Conservation (phyloP, 2,888 invertebrate species). For the Petrophora chlorosata region DNA sequence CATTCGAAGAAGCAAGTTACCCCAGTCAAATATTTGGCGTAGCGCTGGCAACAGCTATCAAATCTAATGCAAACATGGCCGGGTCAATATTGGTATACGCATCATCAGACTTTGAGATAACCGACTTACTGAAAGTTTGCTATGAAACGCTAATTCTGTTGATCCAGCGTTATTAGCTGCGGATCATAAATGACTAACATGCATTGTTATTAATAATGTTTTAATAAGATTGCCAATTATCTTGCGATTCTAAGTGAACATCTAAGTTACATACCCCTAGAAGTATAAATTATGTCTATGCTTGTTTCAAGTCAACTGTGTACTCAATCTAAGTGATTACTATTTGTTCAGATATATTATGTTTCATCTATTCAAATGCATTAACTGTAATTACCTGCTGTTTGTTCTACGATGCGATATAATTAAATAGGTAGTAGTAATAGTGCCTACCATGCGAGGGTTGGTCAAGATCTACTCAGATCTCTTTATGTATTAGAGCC, state of each 20-base stretch:
- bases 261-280: too few relatives aligned
- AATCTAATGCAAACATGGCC: conserved; percentile 6
- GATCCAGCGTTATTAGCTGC: too few relatives aligned
- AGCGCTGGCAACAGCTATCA: conserved; percentile 7
- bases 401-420: conserved; percentile 11
- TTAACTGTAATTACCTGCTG: not conserved
- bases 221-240: too few relatives aligned
- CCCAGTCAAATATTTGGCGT: conserved; percentile 7
- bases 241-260: too few relatives aligned
- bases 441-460: conserved; percentile 13
- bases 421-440: not conserved
- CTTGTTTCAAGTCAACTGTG: too few relatives aligned
- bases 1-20: conserved; percentile 1
- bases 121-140: conserved; percentile 1
- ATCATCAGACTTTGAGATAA: conserved; percentile 18
- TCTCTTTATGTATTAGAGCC: conserved; percentile 3
- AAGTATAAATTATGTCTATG: too few relatives aligned
- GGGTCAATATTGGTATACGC: conserved; percentile 15
- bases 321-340: too few relatives aligned
- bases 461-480: conserved; percentile 12
- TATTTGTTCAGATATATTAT: too few relatives aligned
- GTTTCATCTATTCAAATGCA: too few relatives aligned
- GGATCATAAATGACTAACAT: too few relatives aligned
- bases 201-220: too few relatives aligned
- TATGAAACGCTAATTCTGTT: not conserved